These are phyloP conservation scores for Hyperoodon ampullatus DNA, from an alignment of 2,113 vertebrate genomes.

Conservation along the genomic window DNA sequence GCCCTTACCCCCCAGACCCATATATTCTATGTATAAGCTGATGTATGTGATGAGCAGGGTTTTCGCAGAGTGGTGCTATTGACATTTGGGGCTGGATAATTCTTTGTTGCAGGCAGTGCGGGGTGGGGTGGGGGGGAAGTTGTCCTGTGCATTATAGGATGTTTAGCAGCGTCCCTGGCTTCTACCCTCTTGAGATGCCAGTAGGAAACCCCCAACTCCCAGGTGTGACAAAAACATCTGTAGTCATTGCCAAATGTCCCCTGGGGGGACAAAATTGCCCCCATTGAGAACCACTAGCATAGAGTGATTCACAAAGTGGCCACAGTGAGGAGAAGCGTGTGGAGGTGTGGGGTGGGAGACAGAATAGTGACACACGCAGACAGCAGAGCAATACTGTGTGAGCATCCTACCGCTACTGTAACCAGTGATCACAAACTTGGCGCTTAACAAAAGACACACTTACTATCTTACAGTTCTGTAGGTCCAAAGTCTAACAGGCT, in stretches of 20 bases:
- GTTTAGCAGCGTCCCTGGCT: neutral
- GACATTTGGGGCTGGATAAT: neutral
- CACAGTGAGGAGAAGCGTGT: neutral
- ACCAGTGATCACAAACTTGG: neutral
- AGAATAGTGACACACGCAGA: neutral
- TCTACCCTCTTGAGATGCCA: neutral
- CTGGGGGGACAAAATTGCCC: neutral
- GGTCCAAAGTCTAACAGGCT: neutral
- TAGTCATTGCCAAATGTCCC: neutral
- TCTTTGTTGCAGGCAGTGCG: neutral
- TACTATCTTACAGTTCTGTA: neutral
- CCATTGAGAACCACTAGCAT: neutral
- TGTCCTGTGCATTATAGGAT: neutral
- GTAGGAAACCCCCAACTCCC: neutral
- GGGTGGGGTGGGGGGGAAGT: fast-evolving
- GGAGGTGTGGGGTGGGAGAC: neutral
- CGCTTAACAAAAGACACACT: neutral
- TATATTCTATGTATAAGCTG: neutral
- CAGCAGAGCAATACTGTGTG: neutral
- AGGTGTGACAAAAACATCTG: neutral
- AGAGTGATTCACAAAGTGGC: neutral
- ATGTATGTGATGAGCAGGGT: neutral
- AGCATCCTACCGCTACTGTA: neutral
- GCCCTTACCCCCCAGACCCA: neutral
- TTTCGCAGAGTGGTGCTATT: neutral